Evolutionary conservation across 2,113 vertebrate species (phyloP).

Genomic region (Pseudonaja textilis): DNA sequence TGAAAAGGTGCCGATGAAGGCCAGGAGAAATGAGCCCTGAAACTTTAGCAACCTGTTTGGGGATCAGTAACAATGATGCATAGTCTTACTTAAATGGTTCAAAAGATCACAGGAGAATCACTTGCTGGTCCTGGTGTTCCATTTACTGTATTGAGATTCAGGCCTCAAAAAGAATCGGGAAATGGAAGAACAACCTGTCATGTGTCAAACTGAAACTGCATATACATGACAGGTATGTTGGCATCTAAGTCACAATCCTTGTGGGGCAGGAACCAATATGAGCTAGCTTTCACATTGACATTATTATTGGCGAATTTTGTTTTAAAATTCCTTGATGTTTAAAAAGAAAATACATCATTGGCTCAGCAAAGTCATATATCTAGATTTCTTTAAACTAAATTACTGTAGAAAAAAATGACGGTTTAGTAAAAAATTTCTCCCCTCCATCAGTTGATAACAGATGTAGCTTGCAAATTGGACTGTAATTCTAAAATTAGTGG

Average conservation of each 20-base stretch:
- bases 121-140: neutral
- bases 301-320: neutral
- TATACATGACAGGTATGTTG: neutral
- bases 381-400: neutral
- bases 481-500: neutral
- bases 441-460: neutral
- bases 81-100: neutral
- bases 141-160: neutral
- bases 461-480: neutral
- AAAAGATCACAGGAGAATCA: neutral
- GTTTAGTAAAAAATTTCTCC: neutral
- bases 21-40: neutral
- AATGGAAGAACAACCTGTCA: neutral
- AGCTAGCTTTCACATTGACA: neutral
- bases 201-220: neutral
- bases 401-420: neutral
- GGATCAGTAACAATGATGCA: neutral
- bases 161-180: neutral
- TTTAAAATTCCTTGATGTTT: neutral
- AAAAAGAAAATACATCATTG: neutral
- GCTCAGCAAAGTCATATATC: neutral
- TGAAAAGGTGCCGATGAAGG: neutral
- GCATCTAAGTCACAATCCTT: neutral
- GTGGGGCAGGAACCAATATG: neutral
- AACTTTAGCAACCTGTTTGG: neutral